Conservation (phyloP, 2,113 vertebrate genomes). For the Heloderma charlesbogerti region DNA sequence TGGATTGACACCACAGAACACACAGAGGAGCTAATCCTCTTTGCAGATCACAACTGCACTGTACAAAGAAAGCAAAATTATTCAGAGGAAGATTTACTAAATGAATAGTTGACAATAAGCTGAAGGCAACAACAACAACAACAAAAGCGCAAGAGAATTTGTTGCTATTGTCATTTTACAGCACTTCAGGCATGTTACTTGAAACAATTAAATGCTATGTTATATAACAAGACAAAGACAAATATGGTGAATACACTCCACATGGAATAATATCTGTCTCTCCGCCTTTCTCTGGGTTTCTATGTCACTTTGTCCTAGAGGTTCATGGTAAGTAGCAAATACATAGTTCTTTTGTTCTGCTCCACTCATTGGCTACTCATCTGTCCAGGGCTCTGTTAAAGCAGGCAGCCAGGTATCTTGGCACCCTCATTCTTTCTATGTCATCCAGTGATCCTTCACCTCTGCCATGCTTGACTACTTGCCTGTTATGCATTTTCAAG, state of each 20-base stretch:
- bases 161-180: constrained; percentile 18
- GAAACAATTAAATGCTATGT: background rate
- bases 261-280: background rate
- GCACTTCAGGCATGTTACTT: background rate
- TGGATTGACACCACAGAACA: constrained; percentile 32
- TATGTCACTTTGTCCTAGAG: background rate
- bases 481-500: background rate
- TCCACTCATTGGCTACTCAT: background rate
- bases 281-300: background rate
- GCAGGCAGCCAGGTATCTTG: background rate
- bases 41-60: constrained; percentile 39
- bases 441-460: background rate
- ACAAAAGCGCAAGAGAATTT: constrained; percentile 1
- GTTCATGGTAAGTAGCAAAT: background rate
- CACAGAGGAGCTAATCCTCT: constrained; percentile 31
- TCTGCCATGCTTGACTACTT: background rate
- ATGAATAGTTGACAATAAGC: constrained; percentile 48
- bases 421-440: too few species aligned
- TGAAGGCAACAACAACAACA: constrained; percentile 30
- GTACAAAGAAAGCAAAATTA: constrained; percentile 50
- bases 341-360: background rate
- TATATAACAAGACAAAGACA: constrained; percentile 2
- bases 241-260: background rate
- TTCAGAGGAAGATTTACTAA: constrained; percentile 53
- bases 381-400: background rate